Base-by-base conservation (phyloP, 2,888 invertebrate species). In the Catotricha subobsoleta region DNA sequence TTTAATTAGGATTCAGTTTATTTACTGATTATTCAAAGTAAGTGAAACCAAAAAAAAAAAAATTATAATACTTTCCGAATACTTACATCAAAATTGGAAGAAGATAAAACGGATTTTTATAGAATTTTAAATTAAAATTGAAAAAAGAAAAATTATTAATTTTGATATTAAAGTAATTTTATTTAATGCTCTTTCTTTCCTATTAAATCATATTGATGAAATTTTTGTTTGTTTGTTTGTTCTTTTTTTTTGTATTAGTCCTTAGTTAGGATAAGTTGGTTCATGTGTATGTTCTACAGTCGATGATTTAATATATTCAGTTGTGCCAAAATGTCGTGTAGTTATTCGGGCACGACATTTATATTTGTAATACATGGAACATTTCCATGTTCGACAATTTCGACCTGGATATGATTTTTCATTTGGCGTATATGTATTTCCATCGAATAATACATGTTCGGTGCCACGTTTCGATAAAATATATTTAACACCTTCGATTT, bases 351-450 rank as follows among this genome's bases (percentile, higher is more conserved):
- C 46, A 40, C 39, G 41, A 31, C 61, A 62, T 44, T 56, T 59
- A 7, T 53, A 54, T 46, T 56, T 60, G 44, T 62, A 58, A 43
- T 62, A 62, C 57, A 60, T 56, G 6, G 60, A 58, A 46, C 62
- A 62, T 42, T 62, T 62, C 59, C 59, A 62, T 41, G 58, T 58
- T 1, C 62, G 54, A 6, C 56, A 55, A 12, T 51, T 52, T 25
- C 56, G 56, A 3, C 57, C 59, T 12, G 51, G 52, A 8, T 8
- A 34, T 20, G 51, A 43, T 48, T 57, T 60, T 33, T 59, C 58
- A 41, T 62, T 62, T 25, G 62, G 62, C 10, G 62, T 62, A 43
- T 57, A 62, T 1, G 60, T 59, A 45, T 62, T 60, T 28, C 52
- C 51, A 44, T 56, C 51, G 41, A 53, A 52, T 18, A 47, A 44